Evolutionary conservation across 2,888 invertebrate species (phyloP).

Genomic region (Capitulum mitella): DNA sequence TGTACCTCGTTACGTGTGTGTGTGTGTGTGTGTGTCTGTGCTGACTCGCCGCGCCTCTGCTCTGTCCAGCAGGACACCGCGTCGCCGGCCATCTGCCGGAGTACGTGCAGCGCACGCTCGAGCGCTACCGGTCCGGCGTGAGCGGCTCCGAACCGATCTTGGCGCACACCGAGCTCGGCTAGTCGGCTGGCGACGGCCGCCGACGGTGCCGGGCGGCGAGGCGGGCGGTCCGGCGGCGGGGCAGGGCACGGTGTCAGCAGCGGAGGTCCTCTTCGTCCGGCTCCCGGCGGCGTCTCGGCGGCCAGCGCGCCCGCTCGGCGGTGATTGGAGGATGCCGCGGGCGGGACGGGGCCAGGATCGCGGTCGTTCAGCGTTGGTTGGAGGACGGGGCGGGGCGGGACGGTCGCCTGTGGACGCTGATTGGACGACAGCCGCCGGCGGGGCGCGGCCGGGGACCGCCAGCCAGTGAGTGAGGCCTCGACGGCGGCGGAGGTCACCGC

Average conservation of each 20-base stretch:
- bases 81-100: conserved; percentile 7
- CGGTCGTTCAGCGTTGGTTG: not conserved
- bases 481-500: not conserved
- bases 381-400: too few relatives aligned
- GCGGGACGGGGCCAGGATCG: not conserved
- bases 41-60: too few relatives aligned
- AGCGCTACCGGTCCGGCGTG: not conserved
- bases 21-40: too few relatives aligned
- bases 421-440: not conserved
- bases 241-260: too few relatives aligned
- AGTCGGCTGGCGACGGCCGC: not conserved
- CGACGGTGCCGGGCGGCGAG: not conserved
- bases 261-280: too few relatives aligned
- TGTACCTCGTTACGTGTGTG: too few relatives aligned
- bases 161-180: not conserved
- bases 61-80: not conserved
- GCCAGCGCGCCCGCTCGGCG: not conserved
- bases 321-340: too few relatives aligned
- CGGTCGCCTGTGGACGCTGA: too few relatives aligned
- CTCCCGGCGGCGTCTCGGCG: not conserved
- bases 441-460: too few relatives aligned
- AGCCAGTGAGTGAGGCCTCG: too few relatives aligned
- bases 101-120: conserved; percentile 4
- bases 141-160: not conserved
- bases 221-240: too few relatives aligned